Evolutionary conservation across 1,140 invertebrate genomes (phyloP), one percentile per base, ranked within the genome.

Genomic region (Himalopsyche phryganea): DNA sequence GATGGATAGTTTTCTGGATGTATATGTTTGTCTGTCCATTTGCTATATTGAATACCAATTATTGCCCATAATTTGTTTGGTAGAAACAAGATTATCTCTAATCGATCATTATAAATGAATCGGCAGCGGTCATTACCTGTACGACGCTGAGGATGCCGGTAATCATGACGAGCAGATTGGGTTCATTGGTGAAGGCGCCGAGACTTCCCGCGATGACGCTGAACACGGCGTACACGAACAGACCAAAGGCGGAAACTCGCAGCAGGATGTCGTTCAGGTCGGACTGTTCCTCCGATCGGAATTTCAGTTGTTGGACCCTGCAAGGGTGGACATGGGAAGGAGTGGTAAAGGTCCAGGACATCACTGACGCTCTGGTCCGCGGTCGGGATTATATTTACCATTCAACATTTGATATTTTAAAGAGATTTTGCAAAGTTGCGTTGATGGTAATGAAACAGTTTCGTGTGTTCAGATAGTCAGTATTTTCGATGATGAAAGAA

Each of bases 191-290:
- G 65, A 91, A 88, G 6, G 89, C 86, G 28, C 88, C 87, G 56
- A 92, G 73, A 52, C 89, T 85, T 35, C 92, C 93, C 58, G 94
- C 90, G 65, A 97, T 93, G 38, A 96, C 87, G 68, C 91, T 94
- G 77, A 96, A 96, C 41, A 94, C 88, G 5, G 91, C 90, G 71
- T 96, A 96, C 15, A 91, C 83, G 74, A 96, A 95, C 33, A 96
- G 81, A 42, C 94, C 94, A 68, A 95, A 92, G 6, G 91, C 90
- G 11, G 93, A 94, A 4, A 96, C 89, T 61, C 91, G 86, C 4
- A 96, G 81, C 2, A 96, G 77, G 60, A 95, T 92, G 71, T 96
- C 92, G 66, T 95, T 92, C 50, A 97, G 76, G 66, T 91, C 89
- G 65, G 87, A 91, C 69, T 91, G 87, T 68, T 92, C 89, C 68